Evolutionary conservation across 1,140 invertebrate genomes (phyloP), one percentile per base, ranked within the genome.

Genomic region (Eurosta solidaginis): DNA sequence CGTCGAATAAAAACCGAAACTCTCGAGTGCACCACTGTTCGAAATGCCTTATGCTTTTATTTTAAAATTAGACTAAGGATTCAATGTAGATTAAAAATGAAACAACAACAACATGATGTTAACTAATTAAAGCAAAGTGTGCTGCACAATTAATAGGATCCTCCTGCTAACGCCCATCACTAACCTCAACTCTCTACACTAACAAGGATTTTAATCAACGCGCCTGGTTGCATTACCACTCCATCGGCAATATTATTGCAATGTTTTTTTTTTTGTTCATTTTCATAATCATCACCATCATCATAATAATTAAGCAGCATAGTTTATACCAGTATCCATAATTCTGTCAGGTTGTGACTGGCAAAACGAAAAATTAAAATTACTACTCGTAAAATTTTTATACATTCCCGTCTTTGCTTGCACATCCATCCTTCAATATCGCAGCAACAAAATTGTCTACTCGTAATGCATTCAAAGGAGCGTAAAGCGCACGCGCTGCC

Each of bases 121-220:
- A 2, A n/a, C 33, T 63, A 63, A 40, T 36, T 63, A 20, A 63
- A 36, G 1, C 33, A 63, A 63, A 63, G 54, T 63, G 54, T 63
- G 54, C 17, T 36, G 54, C n/a, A 20, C 25, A 40, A 63, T 63
- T 63, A 63, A 63, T 63, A n/a, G 54, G 54, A 20, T 36, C 33
- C 54, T 40, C 33, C 54, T 63, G 29, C 2, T 33, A n/a, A 14
- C 10, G 29, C n/a, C 33, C 20, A n/a, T 1, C 33, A 40, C 59
- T 22, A 68, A 68, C 54, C 1, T n/a, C n/a, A 22, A 59, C 17
- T 29, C 29, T 6, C 29, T 17, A 17, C 54, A 12, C 59, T 33
- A 68, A 68, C 59, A 68, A 68, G n/a, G 59, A 68, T 68, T 68
- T 68, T 68, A 68, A 68, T 68, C 59, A 68, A 42, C 33, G 14